Conservation (phyloP, 2,797 vertebrate genomes). For the Chrysocyon brachyurus region DNA sequence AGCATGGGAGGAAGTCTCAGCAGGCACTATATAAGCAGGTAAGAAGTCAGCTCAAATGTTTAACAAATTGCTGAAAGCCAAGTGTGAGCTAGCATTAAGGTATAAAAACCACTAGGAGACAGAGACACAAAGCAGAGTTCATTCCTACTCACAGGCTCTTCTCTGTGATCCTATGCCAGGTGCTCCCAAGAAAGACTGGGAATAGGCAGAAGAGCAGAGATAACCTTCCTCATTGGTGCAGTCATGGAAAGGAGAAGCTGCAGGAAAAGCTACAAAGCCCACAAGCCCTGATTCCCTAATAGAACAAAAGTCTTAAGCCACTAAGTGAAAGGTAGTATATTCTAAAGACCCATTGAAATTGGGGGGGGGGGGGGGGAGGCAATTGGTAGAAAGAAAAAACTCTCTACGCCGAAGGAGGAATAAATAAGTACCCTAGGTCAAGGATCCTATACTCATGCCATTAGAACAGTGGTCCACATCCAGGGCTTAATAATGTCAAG, state of each 20-base stretch:
- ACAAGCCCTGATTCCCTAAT: neutral
- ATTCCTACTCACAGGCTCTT: neutral
- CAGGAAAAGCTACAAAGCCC: no score
- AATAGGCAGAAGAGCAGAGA: neutral
- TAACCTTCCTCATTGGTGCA: neutral
- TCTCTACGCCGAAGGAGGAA: neutral
- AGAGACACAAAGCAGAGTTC: neutral
- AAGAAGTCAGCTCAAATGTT: neutral
- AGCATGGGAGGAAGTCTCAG: neutral
- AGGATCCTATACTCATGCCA: neutral
- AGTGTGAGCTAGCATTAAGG: neutral
- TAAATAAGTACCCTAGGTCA: neutral
- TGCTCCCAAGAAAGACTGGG: neutral
- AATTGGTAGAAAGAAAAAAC: neutral
- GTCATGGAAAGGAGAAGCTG: neutral
- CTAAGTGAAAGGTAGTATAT: neutral
- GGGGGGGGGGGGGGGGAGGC: no score
- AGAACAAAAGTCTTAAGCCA: neutral
- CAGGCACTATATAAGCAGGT: neutral
- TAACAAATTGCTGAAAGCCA: no score
- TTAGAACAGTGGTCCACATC: neutral
- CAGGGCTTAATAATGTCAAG: neutral
- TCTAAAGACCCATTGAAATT: neutral
- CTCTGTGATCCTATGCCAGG: neutral
- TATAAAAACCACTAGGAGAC: neutral